Evolutionary conservation across 2,113 vertebrate species (phyloP), one percentile per base, ranked within the genome.

Genomic region (Saimiri boliviensis): DNA sequence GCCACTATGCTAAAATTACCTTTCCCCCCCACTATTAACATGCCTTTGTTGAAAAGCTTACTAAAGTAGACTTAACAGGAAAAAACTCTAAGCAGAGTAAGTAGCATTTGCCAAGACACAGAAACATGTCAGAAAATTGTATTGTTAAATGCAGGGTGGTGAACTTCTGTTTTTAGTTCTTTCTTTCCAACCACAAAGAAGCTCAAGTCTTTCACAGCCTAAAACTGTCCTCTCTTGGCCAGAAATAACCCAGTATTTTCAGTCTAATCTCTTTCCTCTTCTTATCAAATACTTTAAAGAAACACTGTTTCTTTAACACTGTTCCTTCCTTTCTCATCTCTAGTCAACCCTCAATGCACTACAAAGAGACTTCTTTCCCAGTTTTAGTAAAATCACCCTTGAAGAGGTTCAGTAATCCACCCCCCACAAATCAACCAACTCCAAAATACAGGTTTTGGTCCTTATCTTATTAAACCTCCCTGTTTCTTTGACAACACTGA

Each of bases 1-100:
- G 86, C 68, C 94, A 96, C 58, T 94, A 96, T 80, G 89, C 30
- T 95, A 96, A 96, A 98, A 97, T 85, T 63, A 96, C 73, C 92
- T 76, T 89, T 96, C 93, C 66, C 94, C 91, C 82, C n/a, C 16
- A 25, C 79, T 84, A 37, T 37, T 95, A 89, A 66, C 54, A 87
- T 40, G 63, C 27, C 77, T 92, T 88, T 86, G 63, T 97, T 89
- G 83, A 95, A 83, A 79, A 83, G 47, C 70, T 74, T 95, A 86
- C 76, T 90, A 54, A 40, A 63, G 89, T 52, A 63, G 74, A 89
- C 23, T 19, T 76, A 56, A 93, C 52, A 23, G 86, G 71, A 91
- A 81, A 74, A 47, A 54, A n/a, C 56, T 86, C 40, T 20, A 90
- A 90, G 49, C 63, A 76, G 30, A 96, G 74, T 23, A 76, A 86